These are phyloP conservation scores for Oxycera nigricornis DNA, from an alignment of 2,888 invertebrate species.

Conservation along the genomic window DNA sequence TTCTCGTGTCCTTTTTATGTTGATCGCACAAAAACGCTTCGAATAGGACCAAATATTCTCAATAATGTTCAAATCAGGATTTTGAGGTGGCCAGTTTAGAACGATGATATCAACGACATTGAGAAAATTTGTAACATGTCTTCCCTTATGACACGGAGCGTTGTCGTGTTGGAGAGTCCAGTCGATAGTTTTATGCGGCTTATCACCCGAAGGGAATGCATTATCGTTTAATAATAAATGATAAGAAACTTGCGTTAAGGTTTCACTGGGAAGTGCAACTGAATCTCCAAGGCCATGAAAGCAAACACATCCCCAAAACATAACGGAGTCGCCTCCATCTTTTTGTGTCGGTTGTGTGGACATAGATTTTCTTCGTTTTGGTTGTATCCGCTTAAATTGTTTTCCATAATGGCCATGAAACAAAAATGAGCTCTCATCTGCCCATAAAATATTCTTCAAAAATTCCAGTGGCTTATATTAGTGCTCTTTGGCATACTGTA, in stretches of 20 bases:
- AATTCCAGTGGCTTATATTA: not conserved
- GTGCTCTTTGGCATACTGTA: not conserved
- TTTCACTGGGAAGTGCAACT: not conserved
- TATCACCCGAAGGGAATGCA: too few relatives aligned
- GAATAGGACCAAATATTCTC: conserved; percentile 6
- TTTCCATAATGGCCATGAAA: not conserved
- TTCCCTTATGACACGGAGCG: conserved; percentile 3
- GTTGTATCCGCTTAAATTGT: not conserved
- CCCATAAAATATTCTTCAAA: not conserved
- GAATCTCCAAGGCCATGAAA: conserved; percentile 22
- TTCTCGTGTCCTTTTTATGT: not conserved
- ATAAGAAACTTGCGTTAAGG: conserved; percentile 1
- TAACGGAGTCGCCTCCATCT: conserved; percentile 37
- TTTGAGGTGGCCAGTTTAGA: conserved; percentile 3
- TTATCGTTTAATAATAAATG: too few relatives aligned
- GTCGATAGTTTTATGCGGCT: not conserved
- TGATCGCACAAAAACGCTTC: not conserved
- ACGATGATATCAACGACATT: not conserved
- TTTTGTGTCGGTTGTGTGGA: not conserved
- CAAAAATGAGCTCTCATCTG: not conserved
- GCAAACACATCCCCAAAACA: conserved; percentile 35
- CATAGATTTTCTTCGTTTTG: not conserved
- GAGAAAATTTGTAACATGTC: not conserved
- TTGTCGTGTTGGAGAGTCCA: conserved; percentile 19
- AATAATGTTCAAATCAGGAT: conserved; percentile 23